phyloP scores from a whole-genome alignment of 2,797 vertebrate species.

The Ibycter americanus region DNA sequence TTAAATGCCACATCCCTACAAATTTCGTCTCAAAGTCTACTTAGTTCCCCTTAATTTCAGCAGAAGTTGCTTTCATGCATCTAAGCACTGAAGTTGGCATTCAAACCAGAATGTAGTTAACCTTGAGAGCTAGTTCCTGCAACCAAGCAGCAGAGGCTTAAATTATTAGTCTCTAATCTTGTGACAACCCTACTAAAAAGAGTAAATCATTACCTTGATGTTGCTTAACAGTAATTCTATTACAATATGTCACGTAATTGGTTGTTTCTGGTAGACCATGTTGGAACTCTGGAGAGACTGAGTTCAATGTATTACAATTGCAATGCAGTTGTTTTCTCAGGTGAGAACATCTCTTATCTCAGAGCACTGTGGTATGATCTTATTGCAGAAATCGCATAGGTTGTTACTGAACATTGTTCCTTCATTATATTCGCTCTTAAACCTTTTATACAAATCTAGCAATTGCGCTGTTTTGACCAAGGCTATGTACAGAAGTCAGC shows the following conservation, averaged over 20 bases:
- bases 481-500: background rate
- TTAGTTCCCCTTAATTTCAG: background rate
- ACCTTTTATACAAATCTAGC: background rate
- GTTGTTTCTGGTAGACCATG: background rate
- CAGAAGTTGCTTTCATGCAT: background rate
- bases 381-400: background rate
- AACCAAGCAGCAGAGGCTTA: background rate
- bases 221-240: slow-evolving; percentile 21
- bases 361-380: background rate
- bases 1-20: background rate
- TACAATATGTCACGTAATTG: background rate
- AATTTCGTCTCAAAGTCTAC: background rate
- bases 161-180: background rate
- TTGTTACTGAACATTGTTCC: background rate
- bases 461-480: background rate
- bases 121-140: background rate
- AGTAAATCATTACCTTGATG: slow-evolving; percentile 14
- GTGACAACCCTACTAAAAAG: background rate
- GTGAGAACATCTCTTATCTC: background rate
- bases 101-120: background rate
- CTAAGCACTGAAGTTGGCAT: background rate
- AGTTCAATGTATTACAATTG: background rate
- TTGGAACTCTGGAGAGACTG: background rate
- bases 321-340: background rate
- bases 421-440: background rate